Evolutionary conservation across 2,113 vertebrate species (phyloP).

Genomic region (Brienomyrus longianalis): DNA sequence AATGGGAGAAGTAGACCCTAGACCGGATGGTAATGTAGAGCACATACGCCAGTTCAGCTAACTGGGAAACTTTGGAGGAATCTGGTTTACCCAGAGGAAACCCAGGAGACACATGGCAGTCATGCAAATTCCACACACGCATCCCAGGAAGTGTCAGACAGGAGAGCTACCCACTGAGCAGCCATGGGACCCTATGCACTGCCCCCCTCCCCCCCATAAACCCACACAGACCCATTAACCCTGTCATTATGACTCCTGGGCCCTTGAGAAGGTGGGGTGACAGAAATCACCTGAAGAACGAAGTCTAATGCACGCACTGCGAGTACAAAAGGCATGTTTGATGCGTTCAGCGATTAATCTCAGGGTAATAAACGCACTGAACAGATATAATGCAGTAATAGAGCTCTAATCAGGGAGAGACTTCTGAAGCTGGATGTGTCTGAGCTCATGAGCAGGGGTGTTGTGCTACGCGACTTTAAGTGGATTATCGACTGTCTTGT

Average conservation of each 20-base stretch:
- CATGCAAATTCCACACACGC: neutral
- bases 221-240: neutral
- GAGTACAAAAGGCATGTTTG: neutral
- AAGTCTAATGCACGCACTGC: neutral
- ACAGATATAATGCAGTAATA: neutral
- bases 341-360: neutral
- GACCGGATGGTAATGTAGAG: neutral
- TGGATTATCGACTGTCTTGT: neutral
- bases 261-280: neutral
- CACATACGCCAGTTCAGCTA: neutral
- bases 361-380: constrained; percentile 46
- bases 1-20: neutral
- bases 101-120: neutral
- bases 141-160: neutral
- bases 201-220: neutral
- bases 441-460: neutral
- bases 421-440: neutral
- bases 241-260: neutral
- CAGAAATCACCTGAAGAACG: neutral
- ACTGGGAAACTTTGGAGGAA: neutral
- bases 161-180: neutral
- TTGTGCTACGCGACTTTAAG: neutral
- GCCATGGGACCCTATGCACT: neutral
- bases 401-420: neutral
- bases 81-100: neutral